Percentiles rank a stretch among this genome's conserved stretches.
Conservation (phyloP, 2,797 vertebrate genomes). For the Epinephelus coioides region DNA sequence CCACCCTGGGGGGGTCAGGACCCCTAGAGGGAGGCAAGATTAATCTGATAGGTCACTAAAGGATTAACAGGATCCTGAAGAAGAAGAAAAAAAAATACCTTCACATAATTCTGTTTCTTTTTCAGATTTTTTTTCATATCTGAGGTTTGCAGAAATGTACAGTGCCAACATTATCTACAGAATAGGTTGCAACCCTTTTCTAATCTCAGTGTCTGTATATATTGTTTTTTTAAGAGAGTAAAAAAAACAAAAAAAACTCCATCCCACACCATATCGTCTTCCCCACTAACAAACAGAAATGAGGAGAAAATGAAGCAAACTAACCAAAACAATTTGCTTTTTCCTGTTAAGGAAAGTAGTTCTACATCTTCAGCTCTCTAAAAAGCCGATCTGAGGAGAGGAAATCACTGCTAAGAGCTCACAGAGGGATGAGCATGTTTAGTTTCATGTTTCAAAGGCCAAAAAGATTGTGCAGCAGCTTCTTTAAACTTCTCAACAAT, state of each 20-base stretch:
- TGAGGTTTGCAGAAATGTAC: too few species aligned
- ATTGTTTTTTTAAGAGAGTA: not conserved
- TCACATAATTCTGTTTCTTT: not conserved
- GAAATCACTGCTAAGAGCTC: not conserved
- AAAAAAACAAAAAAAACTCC: not conserved
- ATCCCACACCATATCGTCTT: too few species aligned
- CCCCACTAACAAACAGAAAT: not conserved
- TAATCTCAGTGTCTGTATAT: not conserved
- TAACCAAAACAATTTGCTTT: not conserved
- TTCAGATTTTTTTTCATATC: not conserved
- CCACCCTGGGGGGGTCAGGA: not conserved
- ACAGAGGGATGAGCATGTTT: not conserved
- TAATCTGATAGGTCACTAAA: slow-evolving; percentile 13
- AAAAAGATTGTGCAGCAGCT: slow-evolving; percentile 1
- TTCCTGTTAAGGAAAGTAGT: not conserved
- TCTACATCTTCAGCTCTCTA: not conserved
- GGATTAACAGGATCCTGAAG: not conserved
- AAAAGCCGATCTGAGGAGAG: not conserved
- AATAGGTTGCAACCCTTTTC: not conserved
- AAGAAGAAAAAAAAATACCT: not conserved
- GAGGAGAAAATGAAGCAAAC: not conserved
- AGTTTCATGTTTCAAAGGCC: slow-evolving; percentile 3
- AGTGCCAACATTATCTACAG: too few species aligned
- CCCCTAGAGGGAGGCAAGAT: slow-evolving; percentile 16
- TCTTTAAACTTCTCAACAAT: not conserved